A percentile compares a stretch with the other conserved stretches of the same genome.
Evolutionary conservation across 1,140 invertebrate species (phyloP).

Genomic region (Drosophila teissieri): DNA sequence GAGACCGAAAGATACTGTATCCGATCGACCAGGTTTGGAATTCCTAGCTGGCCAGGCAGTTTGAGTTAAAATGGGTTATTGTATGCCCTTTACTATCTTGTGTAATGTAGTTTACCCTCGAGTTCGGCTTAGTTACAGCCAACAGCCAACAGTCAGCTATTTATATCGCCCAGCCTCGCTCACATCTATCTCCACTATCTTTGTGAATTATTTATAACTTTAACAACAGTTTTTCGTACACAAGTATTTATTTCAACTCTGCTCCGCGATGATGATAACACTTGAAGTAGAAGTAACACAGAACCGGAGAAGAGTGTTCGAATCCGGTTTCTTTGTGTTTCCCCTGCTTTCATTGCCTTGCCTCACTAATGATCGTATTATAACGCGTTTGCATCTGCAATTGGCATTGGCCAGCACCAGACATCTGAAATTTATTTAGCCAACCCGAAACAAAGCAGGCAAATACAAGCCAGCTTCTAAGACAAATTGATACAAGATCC

Average conservation of each 20-base stretch:
- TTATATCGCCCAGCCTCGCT: conserved; percentile 7
- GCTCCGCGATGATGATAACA: conserved; percentile 71
- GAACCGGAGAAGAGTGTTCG: conserved; percentile 61
- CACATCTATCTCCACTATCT: conserved; percentile 26
- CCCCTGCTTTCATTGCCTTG: conserved; percentile 13
- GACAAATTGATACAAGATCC: conserved; percentile 15
- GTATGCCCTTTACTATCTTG: no score
- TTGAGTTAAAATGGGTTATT: no score
- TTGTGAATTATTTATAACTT: conserved; percentile 35
- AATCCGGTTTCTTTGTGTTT: conserved; percentile 72
- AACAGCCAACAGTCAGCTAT: not conserved
- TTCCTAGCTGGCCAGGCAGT: no score
- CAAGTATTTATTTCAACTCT: conserved; percentile 22
- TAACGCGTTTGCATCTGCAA: conserved; percentile 14
- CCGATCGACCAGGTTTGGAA: no score
- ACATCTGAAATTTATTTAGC: conserved; percentile 20
- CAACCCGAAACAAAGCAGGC: conserved; percentile 1
- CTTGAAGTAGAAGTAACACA: conserved; percentile 13
- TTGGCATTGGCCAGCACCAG: conserved; percentile 11
- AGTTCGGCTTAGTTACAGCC: no score
- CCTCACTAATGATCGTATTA: conserved; percentile 32
- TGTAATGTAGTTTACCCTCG: no score
- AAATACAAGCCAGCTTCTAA: conserved; percentile 2
- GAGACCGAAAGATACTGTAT: no score
- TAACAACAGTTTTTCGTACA: conserved; percentile 29